A percentile compares a stretch with the other conserved stretches of the same genome.
These are phyloP conservation scores for Ornithoptera priamus DNA, from an alignment of 2,888 invertebrate genomes.

Conservation along the genomic window DNA sequence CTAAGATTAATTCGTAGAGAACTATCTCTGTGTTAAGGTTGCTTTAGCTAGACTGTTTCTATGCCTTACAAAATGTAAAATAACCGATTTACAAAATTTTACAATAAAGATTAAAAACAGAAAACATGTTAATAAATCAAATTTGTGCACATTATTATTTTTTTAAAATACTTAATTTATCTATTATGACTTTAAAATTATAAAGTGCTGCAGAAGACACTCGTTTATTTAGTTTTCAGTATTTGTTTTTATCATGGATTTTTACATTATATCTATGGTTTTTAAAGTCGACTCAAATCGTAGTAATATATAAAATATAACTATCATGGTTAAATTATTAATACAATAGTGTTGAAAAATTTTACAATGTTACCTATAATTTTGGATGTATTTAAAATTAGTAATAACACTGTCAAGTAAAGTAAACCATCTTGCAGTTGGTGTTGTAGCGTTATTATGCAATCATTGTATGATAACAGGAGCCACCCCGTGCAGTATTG, in stretches of 20 bases:
- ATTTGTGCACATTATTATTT: not conserved
- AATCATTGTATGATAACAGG: conserved; percentile 66
- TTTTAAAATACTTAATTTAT: not conserved
- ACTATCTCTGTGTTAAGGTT: too few species aligned
- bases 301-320: too few species aligned
- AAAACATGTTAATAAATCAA: not conserved
- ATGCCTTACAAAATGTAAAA: too few species aligned
- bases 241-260: not conserved
- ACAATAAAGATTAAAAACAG: too few species aligned
- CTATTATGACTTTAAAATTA: too few species aligned
- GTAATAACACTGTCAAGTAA: not conserved
- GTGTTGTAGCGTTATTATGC: conserved; percentile 48
- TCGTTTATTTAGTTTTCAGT: not conserved
- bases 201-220: not conserved
- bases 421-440: conserved; percentile 4
- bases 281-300: too few species aligned
- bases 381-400: not conserved
- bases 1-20: too few species aligned
- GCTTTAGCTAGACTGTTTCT: too few species aligned
- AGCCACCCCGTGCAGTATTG: conserved; percentile 65
- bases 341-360: not conserved
- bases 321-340: not conserved
- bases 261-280: not conserved
- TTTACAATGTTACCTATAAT: not conserved
- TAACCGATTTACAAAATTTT: too few species aligned